Conservation (phyloP, 1,140 invertebrate species). For the Phthorimaea operculella region DNA sequence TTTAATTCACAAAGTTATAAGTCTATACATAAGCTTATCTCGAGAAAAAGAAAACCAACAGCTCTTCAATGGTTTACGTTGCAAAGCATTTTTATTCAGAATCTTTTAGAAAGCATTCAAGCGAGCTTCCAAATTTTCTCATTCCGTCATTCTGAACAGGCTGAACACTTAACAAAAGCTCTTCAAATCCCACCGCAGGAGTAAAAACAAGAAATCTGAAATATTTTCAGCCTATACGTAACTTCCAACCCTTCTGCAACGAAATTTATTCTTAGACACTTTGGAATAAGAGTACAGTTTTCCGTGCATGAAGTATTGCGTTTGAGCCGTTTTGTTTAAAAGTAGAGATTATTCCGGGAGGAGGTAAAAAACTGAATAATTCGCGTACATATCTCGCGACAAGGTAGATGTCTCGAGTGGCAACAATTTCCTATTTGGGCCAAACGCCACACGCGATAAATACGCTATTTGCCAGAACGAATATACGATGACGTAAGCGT, state of each 20-base stretch:
- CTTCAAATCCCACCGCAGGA: slow-evolving; percentile 40
- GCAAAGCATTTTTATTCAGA: too few species aligned
- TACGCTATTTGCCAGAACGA: slow-evolving; percentile 35
- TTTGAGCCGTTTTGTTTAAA: slow-evolving; percentile 24
- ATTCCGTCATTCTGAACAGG: slow-evolving; percentile 35
- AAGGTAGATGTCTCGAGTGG: slow-evolving; percentile 41
- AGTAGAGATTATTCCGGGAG: slow-evolving; percentile 31
- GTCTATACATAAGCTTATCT: too few species aligned
- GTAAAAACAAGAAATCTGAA: slow-evolving; percentile 48
- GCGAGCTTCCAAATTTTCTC: slow-evolving; percentile 24
- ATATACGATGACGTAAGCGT: slow-evolving; percentile 30
- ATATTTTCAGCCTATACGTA: slow-evolving; percentile 26
- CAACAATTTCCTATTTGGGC: slow-evolving; percentile 53
- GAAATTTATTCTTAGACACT: slow-evolving; percentile 14
- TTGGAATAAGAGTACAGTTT: slow-evolving; percentile 13
- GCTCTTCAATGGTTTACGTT: too few species aligned
- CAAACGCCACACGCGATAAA: slow-evolving; percentile 29
- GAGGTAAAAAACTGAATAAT: slow-evolving; percentile 57
- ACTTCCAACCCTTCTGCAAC: slow-evolving; percentile 9
- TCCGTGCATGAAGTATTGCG: slow-evolving; percentile 7
- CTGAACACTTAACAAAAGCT: slow-evolving; percentile 49
- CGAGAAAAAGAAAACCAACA: too few species aligned
- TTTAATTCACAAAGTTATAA: too few species aligned
- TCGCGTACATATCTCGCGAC: slow-evolving; percentile 46
- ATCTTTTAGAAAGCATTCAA: slow-evolving; percentile 19